Percentiles rank a stretch among this genome's conserved stretches.
phyloP scores from a whole-genome alignment of 2,113 vertebrate species.

The Fukomys damarensis region DNA sequence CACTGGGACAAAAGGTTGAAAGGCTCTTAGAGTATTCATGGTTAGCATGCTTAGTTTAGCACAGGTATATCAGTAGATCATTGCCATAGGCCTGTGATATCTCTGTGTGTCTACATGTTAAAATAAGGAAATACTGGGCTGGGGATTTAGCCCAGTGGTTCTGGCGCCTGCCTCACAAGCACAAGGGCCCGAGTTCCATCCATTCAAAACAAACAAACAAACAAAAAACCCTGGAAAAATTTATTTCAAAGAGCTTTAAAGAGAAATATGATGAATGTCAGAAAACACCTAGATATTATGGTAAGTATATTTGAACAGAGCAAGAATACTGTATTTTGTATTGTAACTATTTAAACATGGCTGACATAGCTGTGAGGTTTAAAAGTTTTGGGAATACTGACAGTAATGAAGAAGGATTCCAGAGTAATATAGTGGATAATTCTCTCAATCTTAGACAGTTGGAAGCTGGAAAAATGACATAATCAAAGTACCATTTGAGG shows the following conservation, averaged over 20 bases:
- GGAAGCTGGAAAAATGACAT: background rate
- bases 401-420: background rate
- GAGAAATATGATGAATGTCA: background rate
- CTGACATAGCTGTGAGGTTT: background rate
- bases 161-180: no score
- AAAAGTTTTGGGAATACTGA: conserved; percentile 4
- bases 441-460: background rate
- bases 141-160: no score
- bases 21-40: conserved; percentile 54
- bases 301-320: conserved; percentile 5
- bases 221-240: background rate
- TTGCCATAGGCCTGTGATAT: background rate
- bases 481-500: background rate
- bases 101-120: background rate
- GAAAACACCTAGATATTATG: conserved; percentile 29
- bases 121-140: background rate
- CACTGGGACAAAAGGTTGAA: background rate
- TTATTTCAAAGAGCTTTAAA: conserved; percentile 35
- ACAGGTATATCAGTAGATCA: conserved; percentile 62
- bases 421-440: background rate
- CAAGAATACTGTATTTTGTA: conserved; percentile 40
- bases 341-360: conserved; percentile 66
- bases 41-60: conserved; percentile 34
- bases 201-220: no score
- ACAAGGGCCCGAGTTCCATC: no score